phyloP scores from a whole-genome alignment of 2,797 vertebrate genomes.

The Margarornis squamiger region DNA sequence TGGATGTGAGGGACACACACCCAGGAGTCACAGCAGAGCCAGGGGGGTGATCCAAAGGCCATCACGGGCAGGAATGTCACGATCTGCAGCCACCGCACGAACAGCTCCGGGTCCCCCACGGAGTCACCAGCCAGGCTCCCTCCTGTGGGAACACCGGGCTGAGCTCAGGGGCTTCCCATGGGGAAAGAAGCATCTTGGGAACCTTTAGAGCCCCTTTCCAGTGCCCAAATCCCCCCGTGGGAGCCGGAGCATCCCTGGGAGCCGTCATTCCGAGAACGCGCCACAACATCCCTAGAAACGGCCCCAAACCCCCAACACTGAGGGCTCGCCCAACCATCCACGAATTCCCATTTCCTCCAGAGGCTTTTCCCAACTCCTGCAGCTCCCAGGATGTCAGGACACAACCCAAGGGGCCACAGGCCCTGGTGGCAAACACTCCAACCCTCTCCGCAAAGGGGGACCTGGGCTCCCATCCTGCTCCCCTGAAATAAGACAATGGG shows the following conservation, averaged over 20 bases:
- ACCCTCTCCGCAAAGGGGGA: rapidly evolving
- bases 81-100: constrained; percentile 90
- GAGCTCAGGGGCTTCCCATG: rapidly evolving
- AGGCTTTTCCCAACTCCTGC: background rate
- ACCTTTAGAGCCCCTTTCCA: background rate
- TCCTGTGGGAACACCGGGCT: constrained; percentile 66
- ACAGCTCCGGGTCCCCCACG: constrained; percentile 83
- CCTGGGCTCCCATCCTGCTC: rapidly evolving
- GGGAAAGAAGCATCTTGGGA: background rate
- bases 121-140: constrained; percentile 79
- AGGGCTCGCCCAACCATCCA: background rate
- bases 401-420: rapidly evolving
- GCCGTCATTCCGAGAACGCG: rapidly evolving
- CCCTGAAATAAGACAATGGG: rapidly evolving
- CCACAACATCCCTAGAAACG: background rate
- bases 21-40: constrained; percentile 83
- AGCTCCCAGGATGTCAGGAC: rapidly evolving
- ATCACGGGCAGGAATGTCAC: constrained; percentile 88
- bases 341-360: background rate
- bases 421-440: background rate
- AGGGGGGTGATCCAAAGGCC: constrained; percentile 87
- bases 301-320: rapidly evolving
- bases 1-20: constrained; percentile 35
- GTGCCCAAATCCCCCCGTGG: rapidly evolving
- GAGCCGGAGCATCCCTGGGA: no score